Evolutionary conservation across 1,140 invertebrate species (phyloP).

Genomic region (Calephelis nemesis): DNA sequence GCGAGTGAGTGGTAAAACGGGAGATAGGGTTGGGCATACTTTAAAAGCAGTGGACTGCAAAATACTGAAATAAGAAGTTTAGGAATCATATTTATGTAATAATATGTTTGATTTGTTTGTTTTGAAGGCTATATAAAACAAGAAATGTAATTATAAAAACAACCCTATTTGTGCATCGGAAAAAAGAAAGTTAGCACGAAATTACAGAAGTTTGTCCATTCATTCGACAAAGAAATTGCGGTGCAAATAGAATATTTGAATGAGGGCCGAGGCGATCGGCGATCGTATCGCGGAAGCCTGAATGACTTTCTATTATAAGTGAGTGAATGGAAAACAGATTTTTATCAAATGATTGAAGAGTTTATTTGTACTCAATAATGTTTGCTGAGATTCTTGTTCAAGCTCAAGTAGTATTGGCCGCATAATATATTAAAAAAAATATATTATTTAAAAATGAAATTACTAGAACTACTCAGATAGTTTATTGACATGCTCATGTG

Average conservation of each 20-base stretch:
- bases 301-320: constrained; percentile 17
- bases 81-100: no score
- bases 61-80: no score
- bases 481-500: no score
- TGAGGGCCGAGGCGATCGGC: constrained; percentile 4
- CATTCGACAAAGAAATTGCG: constrained; percentile 13
- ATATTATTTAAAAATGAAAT: no score
- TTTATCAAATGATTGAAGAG: constrained; percentile 15
- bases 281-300: constrained; percentile 14
- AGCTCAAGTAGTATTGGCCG: not conserved
- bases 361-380: constrained; percentile 15
- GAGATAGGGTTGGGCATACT: no score
- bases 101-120: no score
- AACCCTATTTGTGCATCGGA: not conserved
- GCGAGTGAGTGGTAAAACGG: no score
- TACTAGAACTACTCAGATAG: no score
- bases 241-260: constrained; percentile 19
- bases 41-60: no score
- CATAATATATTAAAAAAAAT: no score
- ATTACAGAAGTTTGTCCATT: constrained; percentile 18
- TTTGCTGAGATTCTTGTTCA: not conserved
- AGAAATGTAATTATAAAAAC: constrained; percentile 6
- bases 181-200: constrained; percentile 8
- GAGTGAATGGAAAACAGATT: constrained; percentile 16
- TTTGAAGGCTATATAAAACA: not conserved